Evolutionary conservation across 2,113 vertebrate species (phyloP).

Genomic region (Rhynchopsitta pachyrhyncha): DNA sequence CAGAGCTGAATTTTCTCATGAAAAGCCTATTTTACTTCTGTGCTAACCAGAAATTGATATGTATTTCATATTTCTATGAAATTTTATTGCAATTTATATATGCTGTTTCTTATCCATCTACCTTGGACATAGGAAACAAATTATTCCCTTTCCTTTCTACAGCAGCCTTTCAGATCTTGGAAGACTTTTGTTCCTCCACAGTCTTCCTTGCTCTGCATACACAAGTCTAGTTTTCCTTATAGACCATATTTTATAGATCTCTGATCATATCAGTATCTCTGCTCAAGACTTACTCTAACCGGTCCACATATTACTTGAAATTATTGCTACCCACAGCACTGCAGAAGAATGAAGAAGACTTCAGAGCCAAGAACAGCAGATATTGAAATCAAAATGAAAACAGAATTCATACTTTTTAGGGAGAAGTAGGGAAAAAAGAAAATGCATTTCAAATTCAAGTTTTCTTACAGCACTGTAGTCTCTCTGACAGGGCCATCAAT

Average conservation of each 20-base stretch:
- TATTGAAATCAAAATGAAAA: background rate
- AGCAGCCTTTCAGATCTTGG: background rate
- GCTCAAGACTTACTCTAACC: background rate
- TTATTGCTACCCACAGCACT: background rate
- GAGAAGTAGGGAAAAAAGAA: background rate
- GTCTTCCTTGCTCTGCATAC: background rate
- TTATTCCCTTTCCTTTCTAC: background rate
- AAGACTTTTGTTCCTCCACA: background rate
- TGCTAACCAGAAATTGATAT: background rate
- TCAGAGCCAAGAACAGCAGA: background rate
- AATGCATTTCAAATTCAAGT: slow-evolving; percentile 12
- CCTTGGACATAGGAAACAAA: background rate
- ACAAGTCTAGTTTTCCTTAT: background rate
- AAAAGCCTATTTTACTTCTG: background rate
- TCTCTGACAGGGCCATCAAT: slow-evolving; percentile 12
- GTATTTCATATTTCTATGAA: background rate
- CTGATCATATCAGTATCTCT: background rate
- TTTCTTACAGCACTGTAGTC: background rate
- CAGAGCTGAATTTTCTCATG: background rate
- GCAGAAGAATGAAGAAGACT: background rate
- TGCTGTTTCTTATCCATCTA: background rate
- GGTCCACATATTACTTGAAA: background rate
- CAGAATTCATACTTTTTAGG: background rate
- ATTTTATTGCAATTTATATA: background rate
- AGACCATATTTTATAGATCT: background rate